A percentile compares a stretch with the other conserved stretches of the same genome.
Conservation (phyloP, 2,888 invertebrate species). For the Baronia brevicornis region DNA sequence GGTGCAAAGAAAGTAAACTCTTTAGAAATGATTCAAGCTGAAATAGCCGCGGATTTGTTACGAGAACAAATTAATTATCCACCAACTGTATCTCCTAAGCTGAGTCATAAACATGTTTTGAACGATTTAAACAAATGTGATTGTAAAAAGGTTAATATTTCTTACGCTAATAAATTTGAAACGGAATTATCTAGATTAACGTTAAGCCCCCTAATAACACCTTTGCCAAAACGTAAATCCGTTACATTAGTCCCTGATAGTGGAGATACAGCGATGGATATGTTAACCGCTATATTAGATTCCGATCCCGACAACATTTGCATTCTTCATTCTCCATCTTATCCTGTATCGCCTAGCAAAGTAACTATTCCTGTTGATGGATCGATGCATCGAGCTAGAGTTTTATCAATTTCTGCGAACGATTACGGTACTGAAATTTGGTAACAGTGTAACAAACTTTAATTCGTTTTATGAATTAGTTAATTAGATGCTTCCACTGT, state of each 20-base stretch:
- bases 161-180: constrained; percentile 51
- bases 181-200: constrained; percentile 54
- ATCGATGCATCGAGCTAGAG: constrained; percentile 77
- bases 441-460: no score
- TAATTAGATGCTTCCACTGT: constrained; percentile 12
- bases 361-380: constrained; percentile 78
- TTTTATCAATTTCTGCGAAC: constrained; percentile 77
- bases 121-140: constrained; percentile 50
- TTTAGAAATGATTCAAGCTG: constrained; percentile 76
- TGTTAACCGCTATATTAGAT: constrained; percentile 64
- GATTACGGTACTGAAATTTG: constrained; percentile 85
- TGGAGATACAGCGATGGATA: constrained; percentile 55
- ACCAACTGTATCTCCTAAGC: constrained; percentile 77
- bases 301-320: constrained; percentile 63
- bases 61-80: constrained; percentile 83
- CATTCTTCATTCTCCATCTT: constrained; percentile 61
- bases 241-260: constrained; percentile 54
- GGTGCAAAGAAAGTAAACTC: constrained; percentile 65
- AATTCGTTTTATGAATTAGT: constrained; percentile 7
- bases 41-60: constrained; percentile 77
- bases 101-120: constrained; percentile 42
- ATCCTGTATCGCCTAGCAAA: constrained; percentile 71
- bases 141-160: constrained; percentile 38
- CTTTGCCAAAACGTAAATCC: constrained; percentile 57
- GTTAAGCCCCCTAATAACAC: constrained; percentile 61